Evolutionary conservation across 1,140 invertebrate species (phyloP), one percentile per base, ranked within the genome.

Genomic region (Ceratina australensis): DNA sequence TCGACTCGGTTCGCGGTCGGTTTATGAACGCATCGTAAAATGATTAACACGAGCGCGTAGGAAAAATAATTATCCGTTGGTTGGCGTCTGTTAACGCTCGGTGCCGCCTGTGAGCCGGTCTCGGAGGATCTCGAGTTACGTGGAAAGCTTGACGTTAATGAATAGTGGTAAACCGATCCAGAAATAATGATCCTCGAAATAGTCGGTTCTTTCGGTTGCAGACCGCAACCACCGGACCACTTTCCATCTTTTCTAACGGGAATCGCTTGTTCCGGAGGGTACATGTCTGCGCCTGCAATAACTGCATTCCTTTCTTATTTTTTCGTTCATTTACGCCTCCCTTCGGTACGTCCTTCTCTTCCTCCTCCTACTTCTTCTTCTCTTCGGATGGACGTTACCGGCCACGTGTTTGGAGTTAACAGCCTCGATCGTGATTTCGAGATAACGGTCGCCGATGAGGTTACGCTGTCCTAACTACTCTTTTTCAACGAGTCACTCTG

Each of bases 141-240:
- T 61, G 82, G 67, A 84, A 84, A 84, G 79, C 63, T 72, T 69
- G 83, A 85, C 83, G 82, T 81, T 85, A 85, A 85, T 78, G 82
- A 85, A 85, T 84, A 84, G 82, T 84, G 72, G 79, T 84, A 84
- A 85, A 84, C 79, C 82, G 82, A 85, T 85, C 83, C 67, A 81
- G 79, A 84, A 85, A 85, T 85, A 85, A 85, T 85, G 82, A 85
- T 79, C 61, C 82, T 81, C 63, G 77, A 85, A 84, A 85, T 85
- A 85, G 82, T 77, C 18, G 49, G 60, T 52, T 33, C 82, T 54
- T 74, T 68, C 72, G 50, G 59, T 54, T 75, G 67, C 61, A 57
- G 71, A 71, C 54, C 33, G 33, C 33, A 33, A 33, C 33, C 33
- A 33, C 33, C 33, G 33, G 33, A 50, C 57, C 72, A 77, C 57